Evolutionary conservation across 2,888 invertebrate genomes (phyloP).

Genomic region (Sarcophaga subvicina): DNA sequence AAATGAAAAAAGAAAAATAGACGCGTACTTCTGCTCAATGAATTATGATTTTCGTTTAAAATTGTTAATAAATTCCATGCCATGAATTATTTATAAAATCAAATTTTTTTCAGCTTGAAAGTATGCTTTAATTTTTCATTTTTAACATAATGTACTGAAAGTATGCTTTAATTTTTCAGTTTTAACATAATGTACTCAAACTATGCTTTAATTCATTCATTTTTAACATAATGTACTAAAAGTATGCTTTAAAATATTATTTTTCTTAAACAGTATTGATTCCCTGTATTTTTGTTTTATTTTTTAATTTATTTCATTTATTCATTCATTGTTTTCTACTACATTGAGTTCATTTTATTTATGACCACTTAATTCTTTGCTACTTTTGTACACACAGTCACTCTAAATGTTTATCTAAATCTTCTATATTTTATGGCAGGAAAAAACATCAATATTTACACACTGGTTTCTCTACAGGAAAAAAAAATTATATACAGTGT

Average conservation of each 20-base stretch:
- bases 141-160: no score
- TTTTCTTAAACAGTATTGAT: no score
- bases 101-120: no score
- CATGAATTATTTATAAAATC: no score
- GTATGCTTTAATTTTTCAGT: no score
- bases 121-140: no score
- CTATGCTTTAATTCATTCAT: no score
- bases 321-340: conserved; percentile 59
- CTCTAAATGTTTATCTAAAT: conserved; percentile 41
- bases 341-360: conserved; percentile 60
- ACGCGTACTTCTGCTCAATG: conserved; percentile 43
- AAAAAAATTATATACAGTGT: no score
- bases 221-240: no score
- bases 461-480: background rate
- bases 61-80: no score
- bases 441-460: conserved; percentile 51
- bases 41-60: conserved; percentile 58
- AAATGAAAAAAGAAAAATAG: conserved; percentile 22
- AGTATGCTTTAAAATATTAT: no score
- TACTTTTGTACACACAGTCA: conserved; percentile 38
- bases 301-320: conserved; percentile 28
- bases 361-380: conserved; percentile 54
- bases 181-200: no score
- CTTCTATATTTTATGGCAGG: conserved; percentile 28
- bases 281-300: background rate